A percentile compares a stretch with the other conserved stretches of the same genome.
phyloP scores from a whole-genome alignment of 64 coral and sea anemone genomes.

The Montipora capricornis region DNA sequence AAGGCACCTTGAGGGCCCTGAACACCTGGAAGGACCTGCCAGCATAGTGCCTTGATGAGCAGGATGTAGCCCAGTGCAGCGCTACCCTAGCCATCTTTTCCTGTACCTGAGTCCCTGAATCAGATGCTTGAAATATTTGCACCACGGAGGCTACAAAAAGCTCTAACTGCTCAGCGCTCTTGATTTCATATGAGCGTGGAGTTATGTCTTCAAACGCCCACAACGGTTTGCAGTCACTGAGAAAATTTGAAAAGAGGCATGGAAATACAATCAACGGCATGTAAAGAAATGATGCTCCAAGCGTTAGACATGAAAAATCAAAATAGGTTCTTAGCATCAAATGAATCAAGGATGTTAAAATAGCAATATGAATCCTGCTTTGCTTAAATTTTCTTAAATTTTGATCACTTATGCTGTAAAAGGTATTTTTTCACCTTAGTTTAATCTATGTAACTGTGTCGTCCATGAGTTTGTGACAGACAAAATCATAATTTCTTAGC shows the following conservation, averaged over 20 bases:
- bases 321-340: too few species aligned
- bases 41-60: constrained; percentile 98
- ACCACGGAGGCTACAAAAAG: constrained; percentile 86
- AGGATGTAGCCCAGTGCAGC: constrained; percentile 91
- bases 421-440: too few species aligned
- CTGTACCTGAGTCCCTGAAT: constrained; percentile 74
- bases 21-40: constrained; percentile 97
- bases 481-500: too few species aligned
- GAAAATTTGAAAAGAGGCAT: not conserved
- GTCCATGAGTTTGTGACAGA: too few species aligned
- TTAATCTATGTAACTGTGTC: too few species aligned
- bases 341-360: too few species aligned
- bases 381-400: too few species aligned
- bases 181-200: constrained; percentile 82
- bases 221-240: constrained; percentile 88
- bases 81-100: constrained; percentile 92
- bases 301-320: too few species aligned
- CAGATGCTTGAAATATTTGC: constrained; percentile 79
- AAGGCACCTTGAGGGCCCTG: constrained; percentile 85
- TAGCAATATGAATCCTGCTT: too few species aligned
- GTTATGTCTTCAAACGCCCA: constrained; percentile 99
- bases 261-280: not conserved
- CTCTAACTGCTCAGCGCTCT: constrained; percentile 90
- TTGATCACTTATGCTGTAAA: too few species aligned
- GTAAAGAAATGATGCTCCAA: not conserved